Conservation (phyloP, 2,113 vertebrate species). For the Calonectris borealis region DNA sequence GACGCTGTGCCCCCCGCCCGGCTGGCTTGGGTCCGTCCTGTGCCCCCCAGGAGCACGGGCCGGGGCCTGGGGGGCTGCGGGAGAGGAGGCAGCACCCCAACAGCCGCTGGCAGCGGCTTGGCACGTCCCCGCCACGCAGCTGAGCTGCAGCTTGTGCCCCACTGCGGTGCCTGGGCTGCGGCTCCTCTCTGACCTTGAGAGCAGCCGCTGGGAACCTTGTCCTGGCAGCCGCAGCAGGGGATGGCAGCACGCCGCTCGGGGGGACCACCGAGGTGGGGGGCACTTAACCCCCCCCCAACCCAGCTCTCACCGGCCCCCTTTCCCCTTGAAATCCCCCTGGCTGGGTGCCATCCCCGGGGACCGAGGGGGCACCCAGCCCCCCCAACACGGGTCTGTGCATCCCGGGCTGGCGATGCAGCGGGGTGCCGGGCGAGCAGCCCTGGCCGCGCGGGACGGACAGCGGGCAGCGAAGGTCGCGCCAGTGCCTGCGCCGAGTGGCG, state of each 20-base stretch:
- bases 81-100: not conserved
- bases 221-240: not conserved
- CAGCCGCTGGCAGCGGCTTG: rapidly evolving
- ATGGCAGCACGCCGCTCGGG: rapidly evolving
- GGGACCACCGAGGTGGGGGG: not conserved
- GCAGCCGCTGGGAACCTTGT: not conserved
- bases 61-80: rapidly evolving
- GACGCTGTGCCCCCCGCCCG: rapidly evolving
- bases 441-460: not conserved
- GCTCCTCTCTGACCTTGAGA: not conserved
- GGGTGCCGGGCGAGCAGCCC: not conserved
- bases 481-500: rapidly evolving
- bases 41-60: not conserved
- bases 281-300: too few species aligned
- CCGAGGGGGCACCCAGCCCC: not conserved
- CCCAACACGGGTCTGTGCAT: rapidly evolving
- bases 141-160: not conserved
- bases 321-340: too few species aligned
- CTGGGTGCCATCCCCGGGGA: too few species aligned
- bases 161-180: rapidly evolving
- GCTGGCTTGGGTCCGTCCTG: not conserved
- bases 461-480: not conserved
- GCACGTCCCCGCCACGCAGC: rapidly evolving
- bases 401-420: not conserved
- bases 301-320: rapidly evolving